Evolutionary conservation across 2,888 invertebrate species (phyloP), one percentile per base, ranked within the genome.

Genomic region (Zaprionus lineosus): DNA sequence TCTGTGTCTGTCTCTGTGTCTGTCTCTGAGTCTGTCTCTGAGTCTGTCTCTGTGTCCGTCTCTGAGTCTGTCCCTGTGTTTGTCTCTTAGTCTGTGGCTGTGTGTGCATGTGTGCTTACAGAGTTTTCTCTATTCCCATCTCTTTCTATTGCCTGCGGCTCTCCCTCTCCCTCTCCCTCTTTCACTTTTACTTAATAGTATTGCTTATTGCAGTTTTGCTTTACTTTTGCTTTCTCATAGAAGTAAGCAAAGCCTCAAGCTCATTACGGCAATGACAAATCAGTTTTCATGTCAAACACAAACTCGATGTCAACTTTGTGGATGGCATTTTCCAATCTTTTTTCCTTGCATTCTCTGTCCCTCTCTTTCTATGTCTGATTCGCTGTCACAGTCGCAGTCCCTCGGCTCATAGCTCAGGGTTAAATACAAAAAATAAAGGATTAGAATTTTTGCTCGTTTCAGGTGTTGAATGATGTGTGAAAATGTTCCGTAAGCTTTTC

Each of bases 231-330:
- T 71, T 58, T 74, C 77, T 60, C 76, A 59, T 26, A 51, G 61
- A 60, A 74, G 41, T 50, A 29, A 50, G 58, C 64, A 62, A 58
- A 56, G 77, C 84, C 66, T 68, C 65, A 40, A 84, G 81, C 81
- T 86, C 66, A 86, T 86, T 81, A 86, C 78, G 33, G 57, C 63
- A 44, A 86, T 81, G 81, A 81, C 86, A 81, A 81, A 81, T 81
- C 81, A 86, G 86, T 81, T 81, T 81, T 84, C 77, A 57, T 81
- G 86, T 85, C 82, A 81, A 84, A 74, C 59, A 62, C 65, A 70
- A 65, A 61, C 52, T 60, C 26, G 57, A 63, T 71, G 84, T 79
- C 84, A 77, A 85, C 56, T 71, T 85, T 82, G 70, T 56, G 37
- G 52, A 43, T 84, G 60, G 63, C 81, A 73, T 76, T 86, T 78